Percentiles rank a stretch among this genome's conserved stretches.
Conservation (phyloP, 2,888 invertebrate species). For the Himalopsyche tibetana region DNA sequence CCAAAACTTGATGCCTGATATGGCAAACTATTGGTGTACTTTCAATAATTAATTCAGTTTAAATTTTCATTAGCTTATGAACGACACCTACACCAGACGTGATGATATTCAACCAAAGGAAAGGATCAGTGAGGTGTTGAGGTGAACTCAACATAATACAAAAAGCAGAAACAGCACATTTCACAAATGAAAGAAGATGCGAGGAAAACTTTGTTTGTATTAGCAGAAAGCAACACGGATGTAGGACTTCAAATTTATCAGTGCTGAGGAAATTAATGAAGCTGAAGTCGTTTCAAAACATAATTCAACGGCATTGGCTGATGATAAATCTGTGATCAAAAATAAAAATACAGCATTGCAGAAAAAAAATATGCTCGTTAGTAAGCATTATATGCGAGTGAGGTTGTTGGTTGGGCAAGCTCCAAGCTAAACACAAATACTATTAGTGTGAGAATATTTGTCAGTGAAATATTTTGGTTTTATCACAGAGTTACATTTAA, state of each 20-base stretch:
- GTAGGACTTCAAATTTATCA: background rate
- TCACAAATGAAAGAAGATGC: too few species aligned
- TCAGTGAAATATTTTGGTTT: conserved; percentile 45
- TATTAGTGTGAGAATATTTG: conserved; percentile 3
- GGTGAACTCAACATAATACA: too few species aligned
- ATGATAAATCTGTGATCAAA: background rate
- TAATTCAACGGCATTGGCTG: background rate
- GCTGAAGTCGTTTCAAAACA: background rate
- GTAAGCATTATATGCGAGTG: background rate
- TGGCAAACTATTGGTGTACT: too few species aligned
- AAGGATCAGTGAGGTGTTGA: too few species aligned
- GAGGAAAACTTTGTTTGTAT: too few species aligned
- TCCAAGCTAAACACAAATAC: background rate
- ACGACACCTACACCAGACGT: too few species aligned
- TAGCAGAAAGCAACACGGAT: too few species aligned
- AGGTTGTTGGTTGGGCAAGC: background rate
- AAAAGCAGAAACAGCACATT: too few species aligned
- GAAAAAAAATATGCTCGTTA: background rate
- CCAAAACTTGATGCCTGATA: too few species aligned
- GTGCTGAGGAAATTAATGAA: background rate
- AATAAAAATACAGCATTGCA: background rate
- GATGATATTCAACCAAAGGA: too few species aligned
- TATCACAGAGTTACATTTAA: conserved; percentile 6
- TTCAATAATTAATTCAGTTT: too few species aligned
- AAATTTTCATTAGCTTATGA: too few species aligned